These are phyloP conservation scores for Trogon melanurus DNA, from an alignment of 2,113 vertebrate genomes.

Conservation along the genomic window DNA sequence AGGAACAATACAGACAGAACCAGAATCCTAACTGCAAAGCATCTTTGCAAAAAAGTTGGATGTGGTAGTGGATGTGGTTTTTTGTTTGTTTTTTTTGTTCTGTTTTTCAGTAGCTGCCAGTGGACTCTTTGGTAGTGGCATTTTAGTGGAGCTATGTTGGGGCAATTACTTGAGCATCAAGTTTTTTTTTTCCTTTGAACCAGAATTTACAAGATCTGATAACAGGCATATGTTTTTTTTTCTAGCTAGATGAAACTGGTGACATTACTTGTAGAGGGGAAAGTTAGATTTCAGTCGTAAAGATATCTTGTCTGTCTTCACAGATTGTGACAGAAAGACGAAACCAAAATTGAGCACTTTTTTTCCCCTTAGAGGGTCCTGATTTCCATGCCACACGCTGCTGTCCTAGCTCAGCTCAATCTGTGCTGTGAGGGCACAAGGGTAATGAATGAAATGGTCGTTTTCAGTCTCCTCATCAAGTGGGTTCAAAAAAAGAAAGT, in stretches of 20 bases:
- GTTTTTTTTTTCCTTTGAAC: background rate
- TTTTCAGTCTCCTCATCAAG: background rate
- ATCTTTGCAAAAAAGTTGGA: background rate
- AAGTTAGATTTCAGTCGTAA: background rate
- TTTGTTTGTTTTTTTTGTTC: background rate
- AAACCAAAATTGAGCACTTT: background rate
- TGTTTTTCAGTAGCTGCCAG: background rate
- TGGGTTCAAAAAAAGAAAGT: constrained; percentile 16
- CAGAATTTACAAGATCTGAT: background rate
- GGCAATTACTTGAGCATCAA: background rate
- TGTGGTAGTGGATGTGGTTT: background rate
- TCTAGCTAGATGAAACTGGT: background rate
- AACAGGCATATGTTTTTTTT: background rate
- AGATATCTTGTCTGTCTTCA: background rate
- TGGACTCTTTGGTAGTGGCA: background rate
- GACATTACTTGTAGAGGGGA: background rate
- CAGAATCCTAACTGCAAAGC: background rate
- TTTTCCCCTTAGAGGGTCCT: background rate
- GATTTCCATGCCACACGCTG: background rate
- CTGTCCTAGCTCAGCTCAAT: background rate
- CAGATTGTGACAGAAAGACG: background rate
- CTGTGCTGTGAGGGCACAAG: background rate
- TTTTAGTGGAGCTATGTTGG: background rate
- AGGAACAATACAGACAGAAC: background rate
- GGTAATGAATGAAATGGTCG: background rate